Evolutionary conservation across 1,140 invertebrate species (phyloP), one percentile per base, ranked within the genome.

Genomic region (Platyscapa corneri): DNA sequence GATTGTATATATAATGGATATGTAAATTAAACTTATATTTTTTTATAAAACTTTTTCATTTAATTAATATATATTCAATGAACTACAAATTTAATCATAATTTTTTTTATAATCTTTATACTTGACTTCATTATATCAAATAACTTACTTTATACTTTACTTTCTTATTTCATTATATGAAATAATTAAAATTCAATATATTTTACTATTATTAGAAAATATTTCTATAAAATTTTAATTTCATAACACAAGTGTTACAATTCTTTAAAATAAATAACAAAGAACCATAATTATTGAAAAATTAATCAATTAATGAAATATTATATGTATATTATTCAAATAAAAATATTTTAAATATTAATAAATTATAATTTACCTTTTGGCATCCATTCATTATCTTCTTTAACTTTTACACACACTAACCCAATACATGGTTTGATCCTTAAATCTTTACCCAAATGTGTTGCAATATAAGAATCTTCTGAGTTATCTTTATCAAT

Each of bases 401-500:
- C 27, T 79, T 79, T 34, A 67, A 83, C 30, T 86, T 83, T 86
- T n/a, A 81, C 67, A 80, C 90, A 89, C 46, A 89, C 75, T n/a
- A 92, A 67, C 80, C 86, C 89, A 60, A 90, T 6, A 32, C 70
- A 86, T n/a, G 92, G 91, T 87, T 89, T 90, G 23, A 90, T 88
- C 34, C 60, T 86, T 72, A 91, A 84, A 64, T 90, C n/a, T 30
- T 75, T 75, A 20, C 53, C 83, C 27, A 87, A 27, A 30, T 20
- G 37, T 23, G 49, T 79, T 72, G 53, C 72, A 60, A 37, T 34
- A 77, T 77, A 84, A 56, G 53, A 16, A 82, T 82, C 70, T 75
- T 65, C 30, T 37, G 23, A n/a, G 32, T 76, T 32, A 18, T 81
- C n/a, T 64, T 74, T 32, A 39, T 32, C 56, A 56, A 64, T 46